Percentiles rank a stretch among this genome's conserved stretches.
Evolutionary conservation across 2,888 invertebrate species (phyloP).

Genomic region (Trichogramma dendrolimi): DNA sequence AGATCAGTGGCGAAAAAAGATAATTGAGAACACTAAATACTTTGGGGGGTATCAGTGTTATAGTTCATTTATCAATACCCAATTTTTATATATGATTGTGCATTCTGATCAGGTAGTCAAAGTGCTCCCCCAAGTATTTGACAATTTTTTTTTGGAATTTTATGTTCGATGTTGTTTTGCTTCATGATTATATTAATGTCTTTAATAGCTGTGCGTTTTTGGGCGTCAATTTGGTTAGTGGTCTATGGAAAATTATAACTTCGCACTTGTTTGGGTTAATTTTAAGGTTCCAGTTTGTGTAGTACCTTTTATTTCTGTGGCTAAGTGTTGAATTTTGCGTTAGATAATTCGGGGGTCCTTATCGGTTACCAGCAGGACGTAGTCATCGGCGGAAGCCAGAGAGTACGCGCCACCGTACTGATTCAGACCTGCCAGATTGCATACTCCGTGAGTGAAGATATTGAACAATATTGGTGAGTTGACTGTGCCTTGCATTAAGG

Average conservation of each 20-base stretch:
- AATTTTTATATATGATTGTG: conserved; percentile 19
- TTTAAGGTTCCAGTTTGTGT: conserved; percentile 24
- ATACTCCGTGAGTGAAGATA: conserved; percentile 11
- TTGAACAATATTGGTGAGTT: conserved; percentile 21
- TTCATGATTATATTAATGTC: conserved; percentile 13
- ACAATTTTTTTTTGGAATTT: conserved; percentile 19
- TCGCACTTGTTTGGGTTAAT: conserved; percentile 30
- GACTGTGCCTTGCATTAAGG: conserved; percentile 27
- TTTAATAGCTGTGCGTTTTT: conserved; percentile 9
- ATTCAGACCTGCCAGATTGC: neutral
- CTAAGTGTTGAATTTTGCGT: conserved; percentile 2
- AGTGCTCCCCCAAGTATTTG: too few relatives aligned
- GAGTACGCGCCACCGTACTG: neutral
- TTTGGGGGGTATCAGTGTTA: too few relatives aligned
- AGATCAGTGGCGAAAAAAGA: too few relatives aligned
- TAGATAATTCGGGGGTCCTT: conserved; percentile 6
- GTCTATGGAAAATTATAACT: conserved; percentile 25
- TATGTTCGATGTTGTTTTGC: neutral
- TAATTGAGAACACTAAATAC: too few relatives aligned
- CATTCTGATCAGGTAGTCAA: conserved; percentile 20
- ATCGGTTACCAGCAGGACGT: neutral
- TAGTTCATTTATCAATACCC: too few relatives aligned
- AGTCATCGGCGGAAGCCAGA: conserved; percentile 16
- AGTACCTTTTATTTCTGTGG: conserved; percentile 15
- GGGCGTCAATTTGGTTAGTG: neutral